Conservation (phyloP, 2,113 vertebrate species). For the Calypte anna region DNA sequence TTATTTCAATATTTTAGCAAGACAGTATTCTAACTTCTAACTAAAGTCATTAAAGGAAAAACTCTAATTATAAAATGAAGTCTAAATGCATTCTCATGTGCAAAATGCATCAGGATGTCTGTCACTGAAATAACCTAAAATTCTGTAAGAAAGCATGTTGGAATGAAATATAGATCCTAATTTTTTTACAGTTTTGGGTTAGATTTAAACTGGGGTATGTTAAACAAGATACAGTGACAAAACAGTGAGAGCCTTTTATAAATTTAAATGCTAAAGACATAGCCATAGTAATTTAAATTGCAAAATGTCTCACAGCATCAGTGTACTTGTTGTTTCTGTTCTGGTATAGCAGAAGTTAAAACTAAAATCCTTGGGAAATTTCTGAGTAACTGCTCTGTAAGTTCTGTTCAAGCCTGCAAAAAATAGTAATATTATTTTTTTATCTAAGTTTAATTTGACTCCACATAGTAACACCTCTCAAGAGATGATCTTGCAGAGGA, state of each 20-base stretch:
- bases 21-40: not conserved
- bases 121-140: conserved; percentile 35
- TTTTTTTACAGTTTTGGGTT: conserved; percentile 11
- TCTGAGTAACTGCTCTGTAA: not conserved
- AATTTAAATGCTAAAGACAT: not conserved
- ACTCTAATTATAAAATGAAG: conserved; percentile 30
- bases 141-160: not conserved
- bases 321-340: conserved; percentile 12
- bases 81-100: not conserved
- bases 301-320: conserved; percentile 41
- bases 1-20: not conserved
- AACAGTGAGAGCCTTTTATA: not conserved
- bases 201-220: not conserved
- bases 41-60: conserved; percentile 34
- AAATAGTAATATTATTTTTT: not conserved
- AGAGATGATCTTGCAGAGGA: not conserved
- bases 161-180: not conserved
- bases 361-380: not conserved
- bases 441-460: not conserved
- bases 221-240: not conserved
- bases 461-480: not conserved
- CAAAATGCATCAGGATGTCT: conserved; percentile 24
- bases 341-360: not conserved
- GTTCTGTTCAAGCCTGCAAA: not conserved
- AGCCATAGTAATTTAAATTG: conserved; percentile 48